These are phyloP conservation scores for Mormyrus hasselquistii DNA, from an alignment of 2,797 vertebrate genomes.

Conservation along the genomic window DNA sequence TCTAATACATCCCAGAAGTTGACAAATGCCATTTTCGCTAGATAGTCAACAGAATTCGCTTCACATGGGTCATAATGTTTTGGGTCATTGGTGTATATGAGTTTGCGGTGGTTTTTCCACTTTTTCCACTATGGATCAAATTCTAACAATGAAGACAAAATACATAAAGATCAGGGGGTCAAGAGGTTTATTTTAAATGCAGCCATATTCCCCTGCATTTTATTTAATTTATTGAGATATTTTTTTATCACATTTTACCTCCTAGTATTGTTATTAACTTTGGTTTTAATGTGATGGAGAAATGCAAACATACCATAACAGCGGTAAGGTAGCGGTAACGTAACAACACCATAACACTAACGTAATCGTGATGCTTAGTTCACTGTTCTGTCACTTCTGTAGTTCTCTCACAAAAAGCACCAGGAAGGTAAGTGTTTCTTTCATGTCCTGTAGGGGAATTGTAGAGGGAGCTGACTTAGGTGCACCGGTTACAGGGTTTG, in stretches of 20 bases:
- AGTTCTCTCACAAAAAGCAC: conserved; percentile 50
- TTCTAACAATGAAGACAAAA: background rate
- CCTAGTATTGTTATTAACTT: background rate
- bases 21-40: background rate
- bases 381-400: conserved; percentile 32
- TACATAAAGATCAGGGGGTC: background rate
- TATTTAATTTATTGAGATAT: background rate
- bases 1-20: background rate
- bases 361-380: background rate
- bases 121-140: background rate
- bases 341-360: background rate
- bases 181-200: background rate
- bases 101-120: background rate
- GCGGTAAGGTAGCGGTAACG: background rate
- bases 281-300: background rate
- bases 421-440: conserved; percentile 56
- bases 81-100: background rate
- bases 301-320: background rate
- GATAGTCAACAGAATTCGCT: background rate
- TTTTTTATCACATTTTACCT: background rate
- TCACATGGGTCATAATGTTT: background rate
- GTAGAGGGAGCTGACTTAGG: conserved; percentile 15
- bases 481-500: conserved; percentile 47
- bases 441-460: conserved; percentile 19
- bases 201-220: background rate